Percentiles rank a stretch among this genome's conserved stretches.
These are phyloP conservation scores for Vespertilio murinus DNA, from an alignment of 2,797 vertebrate species.

Conservation along the genomic window DNA sequence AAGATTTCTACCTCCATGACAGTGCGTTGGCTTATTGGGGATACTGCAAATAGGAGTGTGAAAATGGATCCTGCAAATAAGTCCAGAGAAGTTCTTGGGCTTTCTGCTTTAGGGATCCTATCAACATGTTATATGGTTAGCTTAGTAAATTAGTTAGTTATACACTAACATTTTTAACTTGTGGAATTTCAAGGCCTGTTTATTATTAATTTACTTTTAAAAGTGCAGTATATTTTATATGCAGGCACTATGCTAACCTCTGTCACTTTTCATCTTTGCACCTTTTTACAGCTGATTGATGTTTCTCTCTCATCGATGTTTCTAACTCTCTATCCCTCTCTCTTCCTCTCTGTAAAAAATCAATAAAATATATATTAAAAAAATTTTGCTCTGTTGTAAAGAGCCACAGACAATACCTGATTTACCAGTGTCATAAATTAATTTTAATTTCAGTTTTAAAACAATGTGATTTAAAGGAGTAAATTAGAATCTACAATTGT, in stretches of 20 bases:
- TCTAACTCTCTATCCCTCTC: no score
- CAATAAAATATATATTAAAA: no score
- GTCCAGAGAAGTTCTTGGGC: background rate
- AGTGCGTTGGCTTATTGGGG: background rate
- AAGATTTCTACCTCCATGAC: background rate
- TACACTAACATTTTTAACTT: slow-evolving; percentile 25
- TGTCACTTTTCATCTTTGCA: background rate
- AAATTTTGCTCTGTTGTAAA: background rate
- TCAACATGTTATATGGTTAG: background rate
- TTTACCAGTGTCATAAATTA: slow-evolving; percentile 9
- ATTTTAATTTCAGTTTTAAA: slow-evolving; percentile 50
- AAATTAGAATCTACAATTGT: slow-evolving; percentile 40
- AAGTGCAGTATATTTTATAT: background rate
- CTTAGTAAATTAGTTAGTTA: slow-evolving; percentile 44
- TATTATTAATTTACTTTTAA: slow-evolving; percentile 11
- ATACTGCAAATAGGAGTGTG: background rate
- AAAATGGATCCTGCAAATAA: slow-evolving; percentile 21
- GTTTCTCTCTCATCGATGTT: no score
- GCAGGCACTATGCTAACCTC: background rate
- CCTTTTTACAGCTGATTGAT: no score
- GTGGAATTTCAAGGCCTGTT: slow-evolving; percentile 5
- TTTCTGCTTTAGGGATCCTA: background rate
- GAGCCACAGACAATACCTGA: background rate
- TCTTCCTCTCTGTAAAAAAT: no score
- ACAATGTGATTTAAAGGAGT: background rate